phyloP scores from a whole-genome alignment of 2,888 invertebrate species.

The Leptinotarsa tumamoca region DNA sequence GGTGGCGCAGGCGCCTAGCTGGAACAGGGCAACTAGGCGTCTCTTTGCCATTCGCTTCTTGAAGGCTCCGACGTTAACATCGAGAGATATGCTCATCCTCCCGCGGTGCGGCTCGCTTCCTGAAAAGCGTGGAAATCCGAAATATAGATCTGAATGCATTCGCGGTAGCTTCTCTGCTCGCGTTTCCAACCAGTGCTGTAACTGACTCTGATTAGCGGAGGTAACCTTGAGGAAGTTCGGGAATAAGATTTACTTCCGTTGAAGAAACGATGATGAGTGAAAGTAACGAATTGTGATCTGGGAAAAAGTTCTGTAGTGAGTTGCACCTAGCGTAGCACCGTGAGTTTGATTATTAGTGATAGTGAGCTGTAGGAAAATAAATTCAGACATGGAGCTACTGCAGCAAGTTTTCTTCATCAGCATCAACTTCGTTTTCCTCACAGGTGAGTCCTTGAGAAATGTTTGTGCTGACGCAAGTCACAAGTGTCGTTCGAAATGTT shows the following conservation, averaged over 20 bases:
- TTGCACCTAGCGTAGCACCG: neutral
- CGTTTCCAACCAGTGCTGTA: neutral
- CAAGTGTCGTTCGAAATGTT: neutral
- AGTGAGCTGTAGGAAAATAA: neutral
- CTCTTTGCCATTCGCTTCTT: slow-evolving; percentile 59
- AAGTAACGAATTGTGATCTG: neutral
- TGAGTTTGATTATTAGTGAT: neutral
- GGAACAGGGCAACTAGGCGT: slow-evolving; percentile 57
- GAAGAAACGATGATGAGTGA: neutral
- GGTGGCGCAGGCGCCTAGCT: slow-evolving; percentile 60
- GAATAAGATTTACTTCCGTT: neutral
- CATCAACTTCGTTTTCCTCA: slow-evolving; percentile 7
- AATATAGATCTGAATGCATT: neutral
- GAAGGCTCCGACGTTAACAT: slow-evolving; percentile 54
- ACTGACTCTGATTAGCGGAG: neutral
- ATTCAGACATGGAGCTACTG: slow-evolving; percentile 5
- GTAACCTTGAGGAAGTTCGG: neutral
- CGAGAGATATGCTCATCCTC: slow-evolving; percentile 54
- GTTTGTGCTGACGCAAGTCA: neutral
- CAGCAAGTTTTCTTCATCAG: slow-evolving; percentile 18
- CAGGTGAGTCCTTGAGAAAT: slow-evolving; percentile 18
- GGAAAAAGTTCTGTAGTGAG: neutral
- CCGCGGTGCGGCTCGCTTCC: slow-evolving; percentile 9
- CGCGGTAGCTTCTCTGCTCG: neutral
- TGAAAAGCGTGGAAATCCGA: slow-evolving; percentile 24